Evolutionary conservation across 2,888 invertebrate species (phyloP).

Genomic region (Smittia sp.): DNA sequence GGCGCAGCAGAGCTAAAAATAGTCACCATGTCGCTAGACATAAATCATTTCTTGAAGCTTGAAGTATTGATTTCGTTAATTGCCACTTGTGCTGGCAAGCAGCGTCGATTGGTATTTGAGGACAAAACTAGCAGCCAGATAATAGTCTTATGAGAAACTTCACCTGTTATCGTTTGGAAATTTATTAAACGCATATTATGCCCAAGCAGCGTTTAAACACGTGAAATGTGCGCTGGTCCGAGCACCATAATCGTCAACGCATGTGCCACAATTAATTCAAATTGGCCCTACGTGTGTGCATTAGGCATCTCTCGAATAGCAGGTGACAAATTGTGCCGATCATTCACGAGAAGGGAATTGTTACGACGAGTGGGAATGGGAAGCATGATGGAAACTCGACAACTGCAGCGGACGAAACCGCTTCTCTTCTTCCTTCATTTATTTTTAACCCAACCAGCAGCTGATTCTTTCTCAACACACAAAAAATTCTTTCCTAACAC

Average conservation of each 20-base stretch:
- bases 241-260: not conserved
- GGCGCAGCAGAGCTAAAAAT: too few relatives aligned
- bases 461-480: slow-evolving; percentile 21
- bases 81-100: too few relatives aligned
- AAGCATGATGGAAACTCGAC: slow-evolving; percentile 29
- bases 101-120: too few relatives aligned
- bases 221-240: slow-evolving; percentile 12
- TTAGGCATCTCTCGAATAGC: slow-evolving; percentile 1
- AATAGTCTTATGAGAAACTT: too few relatives aligned
- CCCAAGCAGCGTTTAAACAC: slow-evolving; percentile 34
- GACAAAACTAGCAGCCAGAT: too few relatives aligned
- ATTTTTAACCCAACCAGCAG: slow-evolving; percentile 39
- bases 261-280: not conserved
- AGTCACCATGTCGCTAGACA: too few relatives aligned
- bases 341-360: slow-evolving; percentile 17
- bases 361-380: not conserved
- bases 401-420: not conserved
- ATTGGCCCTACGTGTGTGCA: not conserved
- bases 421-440: slow-evolving; percentile 13
- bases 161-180: too few relatives aligned
- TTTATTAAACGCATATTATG: too few relatives aligned
- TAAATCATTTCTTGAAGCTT: too few relatives aligned
- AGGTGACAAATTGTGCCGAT: slow-evolving; percentile 33
- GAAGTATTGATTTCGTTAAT: too few relatives aligned
- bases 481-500: slow-evolving; percentile 27